Evolutionary conservation across 1,140 invertebrate species (phyloP), one percentile per base, ranked within the genome.

Genomic region (Drosophila ercepeae): DNA sequence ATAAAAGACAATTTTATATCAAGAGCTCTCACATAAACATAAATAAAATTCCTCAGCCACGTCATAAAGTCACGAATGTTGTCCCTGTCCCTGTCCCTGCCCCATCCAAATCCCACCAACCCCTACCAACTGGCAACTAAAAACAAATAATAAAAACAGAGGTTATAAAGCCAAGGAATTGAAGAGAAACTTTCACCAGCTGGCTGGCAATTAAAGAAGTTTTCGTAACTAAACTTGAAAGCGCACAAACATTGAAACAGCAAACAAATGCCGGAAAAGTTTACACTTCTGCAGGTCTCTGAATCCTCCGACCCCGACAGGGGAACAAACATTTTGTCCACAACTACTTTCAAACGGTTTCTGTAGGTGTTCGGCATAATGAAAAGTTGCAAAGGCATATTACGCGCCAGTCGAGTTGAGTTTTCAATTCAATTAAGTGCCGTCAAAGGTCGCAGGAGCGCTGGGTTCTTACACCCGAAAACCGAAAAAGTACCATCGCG

Each of bases 351-450:
- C 64, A 78, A 55, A 61, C 51, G 53, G 18, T 45, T 45, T 42
- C 48, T 14, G 44, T 29, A 53, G 51, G 63, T 69, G 45, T 48
- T 34, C 39, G 51, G 63, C 53, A 54, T 64, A 83, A 83, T 83
- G 70, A 83, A 78, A 55, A 75, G 74, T 83, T 78, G 42, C 50
- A 58, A 75, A 78, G 63, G 69, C 75, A 75, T 78, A 84, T 78
- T 83, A 75, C 79, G 79, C 82, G 79, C 78, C 32, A 71, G 75
- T 61, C 63, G 75, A 61, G 68, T 76, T 74, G 54, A 71, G 55
- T 75, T 83, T 70, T 70, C 78, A 83, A 83, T 83, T 83, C 78
- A 84, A 83, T 83, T 84, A 84, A 75, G 75, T 78, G 78, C 42
- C 58, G 63, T 65, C 69, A 67, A 68, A 78, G 78, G 68, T 82